Percentiles rank a stretch among this genome's conserved stretches.
Evolutionary conservation across 2,888 invertebrate genomes (phyloP).

Genomic region (Dicyrtoma fusca): DNA sequence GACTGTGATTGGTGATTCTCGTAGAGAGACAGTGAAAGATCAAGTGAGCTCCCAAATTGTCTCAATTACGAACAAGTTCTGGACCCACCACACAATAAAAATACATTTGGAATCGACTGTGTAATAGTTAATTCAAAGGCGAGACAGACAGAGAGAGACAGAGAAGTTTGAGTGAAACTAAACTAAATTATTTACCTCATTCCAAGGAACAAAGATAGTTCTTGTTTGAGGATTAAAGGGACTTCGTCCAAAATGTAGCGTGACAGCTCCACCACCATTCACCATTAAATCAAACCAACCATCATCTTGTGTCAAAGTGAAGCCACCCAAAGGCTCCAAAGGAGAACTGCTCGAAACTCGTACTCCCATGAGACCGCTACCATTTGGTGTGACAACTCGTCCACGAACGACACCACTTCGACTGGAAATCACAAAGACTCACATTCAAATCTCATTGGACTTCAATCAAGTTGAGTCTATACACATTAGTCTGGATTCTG

Average conservation of each 20-base stretch:
- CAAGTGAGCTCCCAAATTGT: no score
- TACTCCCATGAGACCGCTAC: slow-evolving; percentile 92
- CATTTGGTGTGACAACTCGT: slow-evolving; percentile 85
- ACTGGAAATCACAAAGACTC: slow-evolving; percentile 64
- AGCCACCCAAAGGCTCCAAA: slow-evolving; percentile 75
- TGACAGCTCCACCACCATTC: slow-evolving; percentile 98
- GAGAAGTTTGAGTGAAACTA: not conserved
- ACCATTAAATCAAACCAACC: slow-evolving; percentile 98
- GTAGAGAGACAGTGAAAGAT: not conserved
- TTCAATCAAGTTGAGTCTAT: not conserved
- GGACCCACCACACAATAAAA: no score
- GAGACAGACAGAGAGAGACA: no score
- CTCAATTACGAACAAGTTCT: no score
- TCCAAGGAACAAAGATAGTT: slow-evolving; percentile 94
- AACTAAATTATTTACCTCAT: slow-evolving; percentile 68
- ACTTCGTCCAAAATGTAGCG: slow-evolving; percentile 88
- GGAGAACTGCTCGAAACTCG: slow-evolving; percentile 91
- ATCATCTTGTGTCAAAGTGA: slow-evolving; percentile 84
- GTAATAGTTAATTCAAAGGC: no score
- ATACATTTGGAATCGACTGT: no score
- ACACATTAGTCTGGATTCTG: no score
- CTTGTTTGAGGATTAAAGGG: slow-evolving; percentile 86
- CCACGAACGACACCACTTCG: slow-evolving; percentile 97
- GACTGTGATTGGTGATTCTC: not conserved
- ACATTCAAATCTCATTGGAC: slow-evolving; percentile 49